Conservation (phyloP, 2,888 invertebrate species). For the Scotopteryx bipunctaria region DNA sequence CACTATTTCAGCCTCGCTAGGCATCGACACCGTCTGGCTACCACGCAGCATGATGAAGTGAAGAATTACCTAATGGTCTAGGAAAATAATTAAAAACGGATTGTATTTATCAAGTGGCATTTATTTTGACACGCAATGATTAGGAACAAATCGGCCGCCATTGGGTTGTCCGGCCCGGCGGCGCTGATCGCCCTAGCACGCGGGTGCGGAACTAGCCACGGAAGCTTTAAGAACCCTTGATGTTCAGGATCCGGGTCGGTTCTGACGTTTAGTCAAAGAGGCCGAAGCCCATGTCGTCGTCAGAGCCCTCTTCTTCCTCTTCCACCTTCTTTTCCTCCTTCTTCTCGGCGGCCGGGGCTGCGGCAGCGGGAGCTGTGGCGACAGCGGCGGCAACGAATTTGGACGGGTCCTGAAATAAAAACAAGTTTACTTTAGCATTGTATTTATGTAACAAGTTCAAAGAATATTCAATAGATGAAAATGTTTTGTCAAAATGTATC, state of each 20-base stretch:
- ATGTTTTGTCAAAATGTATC: slow-evolving; percentile 42
- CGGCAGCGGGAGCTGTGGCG: slow-evolving; percentile 86
- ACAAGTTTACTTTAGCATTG: slow-evolving; percentile 26
- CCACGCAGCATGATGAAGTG: no score
- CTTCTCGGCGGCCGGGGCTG: slow-evolving; percentile 84
- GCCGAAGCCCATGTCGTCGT: slow-evolving; percentile 99
- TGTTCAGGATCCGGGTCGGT: slow-evolving; percentile 26
- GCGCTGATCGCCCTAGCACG: slow-evolving; percentile 50
- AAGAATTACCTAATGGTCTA: neutral
- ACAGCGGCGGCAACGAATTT: slow-evolving; percentile 90
- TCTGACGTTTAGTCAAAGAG: slow-evolving; percentile 89
- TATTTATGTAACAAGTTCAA: neutral
- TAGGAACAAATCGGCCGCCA: slow-evolving; percentile 64
- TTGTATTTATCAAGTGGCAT: slow-evolving; percentile 43
- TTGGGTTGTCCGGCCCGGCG: slow-evolving; percentile 76
- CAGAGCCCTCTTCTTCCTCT: slow-evolving; percentile 91
- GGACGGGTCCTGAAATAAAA: slow-evolving; percentile 90
- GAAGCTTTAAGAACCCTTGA: slow-evolving; percentile 15
- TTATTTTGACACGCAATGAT: slow-evolving; percentile 59
- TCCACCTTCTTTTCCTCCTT: slow-evolving; percentile 90
- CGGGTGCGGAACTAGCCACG: slow-evolving; percentile 48
- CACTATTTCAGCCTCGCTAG: no score
- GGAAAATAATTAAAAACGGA: neutral
- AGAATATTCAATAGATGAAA: no score
- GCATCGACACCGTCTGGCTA: no score